Percentiles rank a stretch among this genome's conserved stretches.
Conservation (phyloP, 2,888 invertebrate species). For the Eupithecia centaureata region DNA sequence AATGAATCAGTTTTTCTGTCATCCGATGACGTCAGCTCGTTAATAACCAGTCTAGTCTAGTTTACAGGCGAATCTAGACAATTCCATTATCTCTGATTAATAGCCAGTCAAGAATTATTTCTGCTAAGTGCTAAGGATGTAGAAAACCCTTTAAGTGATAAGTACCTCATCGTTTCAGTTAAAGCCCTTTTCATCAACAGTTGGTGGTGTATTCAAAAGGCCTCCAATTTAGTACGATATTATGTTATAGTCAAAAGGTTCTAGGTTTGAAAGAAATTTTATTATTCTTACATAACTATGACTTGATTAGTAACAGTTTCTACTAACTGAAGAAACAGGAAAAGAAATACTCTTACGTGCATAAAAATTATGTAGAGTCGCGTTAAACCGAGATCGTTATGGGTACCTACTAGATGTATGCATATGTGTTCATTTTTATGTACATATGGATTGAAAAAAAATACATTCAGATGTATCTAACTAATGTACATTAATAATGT, state of each 20-base stretch:
- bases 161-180: background rate
- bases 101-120: conserved; percentile 28
- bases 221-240: background rate
- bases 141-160: background rate
- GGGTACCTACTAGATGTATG: too few species aligned
- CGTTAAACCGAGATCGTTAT: too few species aligned
- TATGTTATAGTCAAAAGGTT: background rate
- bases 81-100: conserved; percentile 47
- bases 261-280: too few species aligned
- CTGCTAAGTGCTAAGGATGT: background rate
- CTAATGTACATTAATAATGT: too few species aligned
- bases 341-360: too few species aligned
- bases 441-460: too few species aligned
- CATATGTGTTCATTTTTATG: too few species aligned
- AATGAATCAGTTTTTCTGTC: conserved; percentile 22
- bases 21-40: conserved; percentile 27
- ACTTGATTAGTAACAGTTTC: too few species aligned
- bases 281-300: too few species aligned
- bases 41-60: conserved; percentile 39
- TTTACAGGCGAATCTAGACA: conserved; percentile 45
- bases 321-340: too few species aligned
- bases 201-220: background rate
- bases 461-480: too few species aligned
- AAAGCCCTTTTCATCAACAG: background rate
- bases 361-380: too few species aligned